Evolutionary conservation across 2,113 vertebrate species (phyloP).

Genomic region (Parotia lawesii): DNA sequence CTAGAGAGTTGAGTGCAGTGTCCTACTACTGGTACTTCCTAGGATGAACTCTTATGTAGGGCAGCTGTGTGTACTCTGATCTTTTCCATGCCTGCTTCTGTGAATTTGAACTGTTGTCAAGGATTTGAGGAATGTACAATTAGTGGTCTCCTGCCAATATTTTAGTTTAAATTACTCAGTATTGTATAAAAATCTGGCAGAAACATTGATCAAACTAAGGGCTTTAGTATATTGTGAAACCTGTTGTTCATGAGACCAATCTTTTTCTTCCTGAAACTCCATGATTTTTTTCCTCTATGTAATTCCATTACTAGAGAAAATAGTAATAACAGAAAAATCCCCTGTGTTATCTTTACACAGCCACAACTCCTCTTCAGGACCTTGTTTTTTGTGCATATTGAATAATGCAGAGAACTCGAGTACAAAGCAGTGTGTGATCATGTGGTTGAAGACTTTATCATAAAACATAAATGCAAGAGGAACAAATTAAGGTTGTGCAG

Average conservation of each 20-base stretch:
- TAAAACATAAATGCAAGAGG: not conserved
- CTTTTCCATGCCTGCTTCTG: not conserved
- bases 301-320: not conserved
- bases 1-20: not conserved
- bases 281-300: not conserved
- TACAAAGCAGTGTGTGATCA: not conserved
- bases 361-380: not conserved
- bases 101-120: not conserved
- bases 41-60: not conserved
- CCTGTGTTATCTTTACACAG: not conserved
- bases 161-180: not conserved
- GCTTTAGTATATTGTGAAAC: not conserved
- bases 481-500: conserved; percentile 23
- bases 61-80: not conserved
- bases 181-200: not conserved
- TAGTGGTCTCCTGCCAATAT: not conserved
- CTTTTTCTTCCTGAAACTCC: not conserved
- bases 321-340: not conserved
- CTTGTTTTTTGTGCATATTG: not conserved
- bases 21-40: not conserved
- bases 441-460: not conserved
- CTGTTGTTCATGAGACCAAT: not conserved
- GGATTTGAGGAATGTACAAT: not conserved
- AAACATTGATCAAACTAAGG: not conserved
- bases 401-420: not conserved